Conservation (phyloP, 2,113 vertebrate genomes). For the Gila orcuttii region DNA sequence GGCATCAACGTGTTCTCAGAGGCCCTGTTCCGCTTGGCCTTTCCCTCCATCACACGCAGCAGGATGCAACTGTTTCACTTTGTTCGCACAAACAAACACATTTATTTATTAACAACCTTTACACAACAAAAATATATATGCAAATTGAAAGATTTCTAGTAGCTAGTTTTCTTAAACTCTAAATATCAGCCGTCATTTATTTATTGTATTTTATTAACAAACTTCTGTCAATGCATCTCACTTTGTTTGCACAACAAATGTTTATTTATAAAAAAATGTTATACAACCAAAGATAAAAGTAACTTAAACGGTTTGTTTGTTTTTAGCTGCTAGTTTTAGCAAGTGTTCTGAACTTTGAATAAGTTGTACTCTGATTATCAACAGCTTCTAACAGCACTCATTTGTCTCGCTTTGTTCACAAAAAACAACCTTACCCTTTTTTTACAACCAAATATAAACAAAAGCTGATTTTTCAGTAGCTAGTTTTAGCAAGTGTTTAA, state of each 20-base stretch:
- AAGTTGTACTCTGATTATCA: background rate
- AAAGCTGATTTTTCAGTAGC: background rate
- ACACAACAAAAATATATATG: background rate
- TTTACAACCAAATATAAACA: background rate
- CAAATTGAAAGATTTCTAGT: background rate
- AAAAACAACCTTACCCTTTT: background rate
- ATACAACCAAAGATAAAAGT: background rate
- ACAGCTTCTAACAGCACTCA: background rate
- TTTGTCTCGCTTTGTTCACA: no score
- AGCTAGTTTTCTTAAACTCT: background rate
- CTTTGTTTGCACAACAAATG: background rate
- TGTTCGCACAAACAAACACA: slow-evolving; percentile 34
- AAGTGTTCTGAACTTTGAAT: background rate
- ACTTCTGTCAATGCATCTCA: background rate
- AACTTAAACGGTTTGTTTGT: background rate
- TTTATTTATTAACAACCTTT: slow-evolving; percentile 38
- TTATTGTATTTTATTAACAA: background rate
- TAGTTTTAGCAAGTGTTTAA: background rate
- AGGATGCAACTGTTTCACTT: slow-evolving; percentile 32
- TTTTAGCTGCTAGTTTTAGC: background rate
- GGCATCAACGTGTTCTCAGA: slow-evolving; percentile 52
- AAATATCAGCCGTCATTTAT: background rate
- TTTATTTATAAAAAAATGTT: background rate
- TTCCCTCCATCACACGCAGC: slow-evolving; percentile 36
- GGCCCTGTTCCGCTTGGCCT: slow-evolving; percentile 63